Evolutionary conservation across 2,113 vertebrate genomes (phyloP).

Genomic region (Oncorhynchus masou): DNA sequence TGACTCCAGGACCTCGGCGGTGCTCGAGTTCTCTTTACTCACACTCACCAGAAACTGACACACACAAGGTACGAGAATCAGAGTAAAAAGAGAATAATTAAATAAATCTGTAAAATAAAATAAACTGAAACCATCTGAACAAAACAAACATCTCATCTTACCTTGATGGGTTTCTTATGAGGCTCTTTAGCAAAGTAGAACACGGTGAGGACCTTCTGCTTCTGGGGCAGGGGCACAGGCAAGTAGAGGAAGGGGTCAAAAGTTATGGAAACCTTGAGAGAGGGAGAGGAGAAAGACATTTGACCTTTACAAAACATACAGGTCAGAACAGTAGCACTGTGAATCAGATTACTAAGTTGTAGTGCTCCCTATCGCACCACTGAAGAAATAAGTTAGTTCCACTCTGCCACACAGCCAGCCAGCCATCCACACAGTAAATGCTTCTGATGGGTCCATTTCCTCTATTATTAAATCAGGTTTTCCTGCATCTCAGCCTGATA

Average conservation of each 20-base stretch:
- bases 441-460: too few relatives aligned
- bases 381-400: not conserved
- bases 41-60: constrained; percentile 91
- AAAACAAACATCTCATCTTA: constrained; percentile 50
- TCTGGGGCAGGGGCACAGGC: constrained; percentile 93
- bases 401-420: too few relatives aligned
- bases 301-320: not conserved
- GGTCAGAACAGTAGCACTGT: not conserved
- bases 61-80: not conserved
- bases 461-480: too few relatives aligned
- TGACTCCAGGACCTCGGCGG: constrained; percentile 89
- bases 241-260: constrained; percentile 98
- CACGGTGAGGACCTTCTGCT: constrained; percentile 94
- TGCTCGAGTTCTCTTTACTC: constrained; percentile 94
- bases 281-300: not conserved
- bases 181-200: constrained; percentile 96
- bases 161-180: constrained; percentile 96
- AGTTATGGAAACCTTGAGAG: constrained; percentile 91
- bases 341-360: not conserved
- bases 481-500: too few relatives aligned
- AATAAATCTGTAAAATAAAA: not conserved
- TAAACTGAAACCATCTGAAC: not conserved
- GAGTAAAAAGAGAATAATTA: not conserved
- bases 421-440: too few relatives aligned
- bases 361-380: not conserved